A percentile compares a stretch with the other conserved stretches of the same genome.
These are phyloP conservation scores for Triplophysa dalaica DNA, from an alignment of 2,113 vertebrate genomes.

Conservation along the genomic window DNA sequence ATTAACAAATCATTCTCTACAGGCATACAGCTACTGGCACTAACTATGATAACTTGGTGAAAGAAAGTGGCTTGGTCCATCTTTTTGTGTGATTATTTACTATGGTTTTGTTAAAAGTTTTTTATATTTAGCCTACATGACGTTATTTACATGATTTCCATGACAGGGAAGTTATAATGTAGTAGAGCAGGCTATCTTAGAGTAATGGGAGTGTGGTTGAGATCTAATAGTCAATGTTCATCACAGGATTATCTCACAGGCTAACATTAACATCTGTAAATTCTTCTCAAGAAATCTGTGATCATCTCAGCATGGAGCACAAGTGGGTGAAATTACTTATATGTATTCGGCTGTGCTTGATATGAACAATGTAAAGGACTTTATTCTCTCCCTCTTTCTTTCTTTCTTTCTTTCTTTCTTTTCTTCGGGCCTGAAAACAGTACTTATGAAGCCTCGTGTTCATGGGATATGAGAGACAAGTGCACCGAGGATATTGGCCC, in stretches of 20 bases:
- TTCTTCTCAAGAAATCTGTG: neutral
- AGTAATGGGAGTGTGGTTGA: neutral
- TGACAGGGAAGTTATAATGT: too few relatives aligned
- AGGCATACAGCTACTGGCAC: too few relatives aligned
- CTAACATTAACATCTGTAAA: too few relatives aligned
- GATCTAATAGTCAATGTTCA: neutral
- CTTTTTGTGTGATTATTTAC: too few relatives aligned
- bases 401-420: conserved; percentile 1
- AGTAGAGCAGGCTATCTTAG: too few relatives aligned
- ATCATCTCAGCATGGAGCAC: neutral
- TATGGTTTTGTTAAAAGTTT: too few relatives aligned
- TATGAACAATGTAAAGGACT: neutral
- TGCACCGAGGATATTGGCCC: too few relatives aligned
- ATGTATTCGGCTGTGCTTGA: neutral
- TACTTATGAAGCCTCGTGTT: neutral
- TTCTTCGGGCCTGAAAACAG: conserved; percentile 29
- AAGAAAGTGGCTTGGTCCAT: neutral
- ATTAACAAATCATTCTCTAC: too few relatives aligned
- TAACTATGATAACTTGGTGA: neutral
- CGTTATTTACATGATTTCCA: too few relatives aligned
- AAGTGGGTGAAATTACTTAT: neutral
- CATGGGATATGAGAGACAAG: neutral
- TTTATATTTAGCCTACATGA: too few relatives aligned
- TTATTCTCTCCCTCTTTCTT: neutral
- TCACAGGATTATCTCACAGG: neutral